Base-by-base conservation (phyloP, 2,113 vertebrate species). In the Periophthalmodon schlosseri region DNA sequence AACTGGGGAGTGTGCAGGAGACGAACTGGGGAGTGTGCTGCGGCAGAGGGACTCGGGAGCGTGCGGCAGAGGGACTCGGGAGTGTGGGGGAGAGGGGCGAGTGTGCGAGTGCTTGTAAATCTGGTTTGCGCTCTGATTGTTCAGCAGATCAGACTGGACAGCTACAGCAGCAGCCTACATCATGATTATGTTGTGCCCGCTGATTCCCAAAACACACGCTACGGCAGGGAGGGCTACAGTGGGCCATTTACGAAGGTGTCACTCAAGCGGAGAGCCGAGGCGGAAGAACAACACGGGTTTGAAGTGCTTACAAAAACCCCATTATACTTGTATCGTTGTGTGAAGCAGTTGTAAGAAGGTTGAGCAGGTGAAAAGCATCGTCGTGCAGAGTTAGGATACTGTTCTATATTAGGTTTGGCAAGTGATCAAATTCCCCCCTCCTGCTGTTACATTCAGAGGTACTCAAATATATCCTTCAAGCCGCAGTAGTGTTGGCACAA, bases 101-200 rank as follows among this genome's bases (percentile, higher is more conserved):
- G n/a, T n/a, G n/a, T 79, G 60, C 49, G n/a, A 76, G 85, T n/a
- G 86, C 77, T 91, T 86, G 13, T 91, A 91, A 90, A 93, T 91
- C 87, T 80, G 23, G 77, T 81, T 77, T 77, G 88, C 89, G 84
- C 86, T 82, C 71, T 90, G 91, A 91, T 91, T 90, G 89, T 91
- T 91, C 90, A 91, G 88, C 90, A 91, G 81, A 89, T 89, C 76
- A 72, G 85, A 88, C 85, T 58, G 76, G 81, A 86, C 33, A 77
- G 86, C 82, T 84, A 77, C 84, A 64, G 82, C 82, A 74, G 78
- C 75, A 66, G 80, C 70, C 85, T 86, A 75, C 74, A 73, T 83
- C 82, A 73, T 74, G 72, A 87, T 84, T 86, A 81, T 85, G 80
- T 83, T 68, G 58, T 70, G 56, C 47, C 58, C 7, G 61, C 70